Conservation (phyloP, 2,888 invertebrate species). For the Autographa pulchrina region DNA sequence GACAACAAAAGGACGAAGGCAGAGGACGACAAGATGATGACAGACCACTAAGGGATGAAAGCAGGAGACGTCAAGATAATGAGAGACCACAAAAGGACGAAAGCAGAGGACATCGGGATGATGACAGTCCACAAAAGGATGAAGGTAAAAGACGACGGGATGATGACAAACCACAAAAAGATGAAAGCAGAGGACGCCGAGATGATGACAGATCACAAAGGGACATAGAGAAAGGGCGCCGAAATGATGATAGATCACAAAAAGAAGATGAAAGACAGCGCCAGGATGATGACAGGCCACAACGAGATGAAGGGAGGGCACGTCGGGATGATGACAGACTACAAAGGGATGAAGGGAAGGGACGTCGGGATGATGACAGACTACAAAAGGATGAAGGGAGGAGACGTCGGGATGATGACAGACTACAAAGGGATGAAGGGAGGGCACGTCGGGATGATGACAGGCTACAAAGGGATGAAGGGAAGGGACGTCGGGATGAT, state of each 20-base stretch:
- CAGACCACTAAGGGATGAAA: neutral
- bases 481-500: constrained; percentile 25
- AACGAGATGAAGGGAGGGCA: constrained; percentile 35
- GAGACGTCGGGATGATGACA: constrained; percentile 34
- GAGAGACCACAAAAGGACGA: constrained; percentile 11
- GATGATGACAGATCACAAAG: constrained; percentile 16
- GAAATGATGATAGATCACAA: constrained; percentile 22
- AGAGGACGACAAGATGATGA: constrained; percentile 32
- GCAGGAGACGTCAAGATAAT: constrained; percentile 24
- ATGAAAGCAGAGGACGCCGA: constrained; percentile 22
- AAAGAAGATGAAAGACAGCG: constrained; percentile 28
- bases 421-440: constrained; percentile 23
- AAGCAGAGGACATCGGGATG: constrained; percentile 15
- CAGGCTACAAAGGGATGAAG: constrained; percentile 13
- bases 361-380: constrained; percentile 28
- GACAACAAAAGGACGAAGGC: constrained; percentile 44
- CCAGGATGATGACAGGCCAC: constrained; percentile 20
- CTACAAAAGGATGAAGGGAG: constrained; percentile 22
- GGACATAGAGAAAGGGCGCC: constrained; percentile 12
- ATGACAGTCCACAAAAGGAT: constrained; percentile 18
- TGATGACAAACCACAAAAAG: constrained; percentile 14
- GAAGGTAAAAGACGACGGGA: constrained; percentile 26
- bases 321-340: constrained; percentile 41
- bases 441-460: constrained; percentile 25
- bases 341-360: constrained; percentile 31